Percentiles rank a stretch among this genome's conserved stretches.
Conservation (phyloP, 1,140 invertebrate genomes). For the Pachyrhynchus sulphureomaculatus region DNA sequence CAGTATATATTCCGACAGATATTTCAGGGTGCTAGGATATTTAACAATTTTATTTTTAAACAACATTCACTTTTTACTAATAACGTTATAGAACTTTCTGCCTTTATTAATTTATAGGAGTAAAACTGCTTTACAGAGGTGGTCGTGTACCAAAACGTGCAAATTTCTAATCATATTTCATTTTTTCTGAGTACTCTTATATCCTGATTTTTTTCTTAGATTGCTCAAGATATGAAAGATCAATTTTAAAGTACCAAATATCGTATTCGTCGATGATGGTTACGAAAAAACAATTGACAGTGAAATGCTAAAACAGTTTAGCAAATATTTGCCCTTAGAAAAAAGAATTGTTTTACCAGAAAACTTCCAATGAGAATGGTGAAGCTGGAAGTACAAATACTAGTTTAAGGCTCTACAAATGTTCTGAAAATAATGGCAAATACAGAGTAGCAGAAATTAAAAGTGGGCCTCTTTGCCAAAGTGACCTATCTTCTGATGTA, state of each 20-base stretch:
- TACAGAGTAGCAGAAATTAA: conserved; percentile 87
- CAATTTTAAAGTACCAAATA: conserved; percentile 53
- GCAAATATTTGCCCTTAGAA: conserved; percentile 68
- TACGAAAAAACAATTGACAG: conserved; percentile 73
- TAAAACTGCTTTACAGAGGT: no score
- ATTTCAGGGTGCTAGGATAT: no score
- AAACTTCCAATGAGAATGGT: conserved; percentile 44
- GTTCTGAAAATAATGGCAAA: conserved; percentile 76
- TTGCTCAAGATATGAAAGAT: conserved; percentile 52
- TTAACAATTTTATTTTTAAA: no score
- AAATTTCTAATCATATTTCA: no score
- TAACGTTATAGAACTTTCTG: no score
- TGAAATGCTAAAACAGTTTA: conserved; percentile 66
- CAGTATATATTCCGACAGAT: no score
- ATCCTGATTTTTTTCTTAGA: conserved; percentile 46
- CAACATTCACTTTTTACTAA: no score
- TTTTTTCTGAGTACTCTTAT: no score
- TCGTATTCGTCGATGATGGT: conserved; percentile 82
- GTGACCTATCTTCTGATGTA: conserved; percentile 77
- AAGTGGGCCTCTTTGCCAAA: conserved; percentile 74
- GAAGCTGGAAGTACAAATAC: conserved; percentile 46
- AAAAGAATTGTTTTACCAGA: conserved; percentile 61
- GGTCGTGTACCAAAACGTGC: no score
- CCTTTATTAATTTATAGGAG: no score
- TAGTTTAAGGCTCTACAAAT: conserved; percentile 66